Evolutionary conservation across 2,888 invertebrate genomes (phyloP), one percentile per base, ranked within the genome.

Genomic region (Polydrusus tereticollis): DNA sequence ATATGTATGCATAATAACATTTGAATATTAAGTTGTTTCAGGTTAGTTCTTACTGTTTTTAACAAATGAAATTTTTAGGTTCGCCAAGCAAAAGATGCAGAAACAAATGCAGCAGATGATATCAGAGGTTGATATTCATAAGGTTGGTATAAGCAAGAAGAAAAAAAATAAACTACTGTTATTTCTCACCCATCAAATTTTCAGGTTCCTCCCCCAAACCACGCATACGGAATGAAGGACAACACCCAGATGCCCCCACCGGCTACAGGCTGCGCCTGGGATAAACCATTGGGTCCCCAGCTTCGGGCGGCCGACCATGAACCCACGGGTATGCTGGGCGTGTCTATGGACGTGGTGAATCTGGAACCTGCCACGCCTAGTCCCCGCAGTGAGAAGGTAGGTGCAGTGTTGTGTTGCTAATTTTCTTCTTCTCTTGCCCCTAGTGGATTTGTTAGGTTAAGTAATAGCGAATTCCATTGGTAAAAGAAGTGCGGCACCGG

Each of bases 241-340:
- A 60, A 64, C 7, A 64, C 21, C 87, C 62, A 64, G 29, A 16
- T 23, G 8, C 38, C 72, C 14, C 65, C 62, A 16, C 52, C 77
- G 0, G 69, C 72, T 1, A 87, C 23, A 87, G 89, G 29, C 88
- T 91, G 4, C 47, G 95, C 95, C 1, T 95, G 95, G 95, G 94
- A 94, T 78, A 95, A 95, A 84, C 94, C 94, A 2, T 91, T 94
- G 78, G 90, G 90, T 33, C 89, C 92, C 80, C 89, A 91, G 59
- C 83, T 93, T 76, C 87, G 91, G 70, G 14, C 69, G 7, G n/a
- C 65, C 4, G 90, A 88, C 77, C 87, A 87, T 16, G 84, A 85
- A 57, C 76, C 82, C 33, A 84, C 83, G 14, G 74, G 73, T 58
- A 78, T 84, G 70, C 73, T 84, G 36, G 79, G 79, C 7, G 81